Base-by-base conservation (phyloP, 1,140 invertebrate genomes). In the Choristoneura fumiferana region DNA sequence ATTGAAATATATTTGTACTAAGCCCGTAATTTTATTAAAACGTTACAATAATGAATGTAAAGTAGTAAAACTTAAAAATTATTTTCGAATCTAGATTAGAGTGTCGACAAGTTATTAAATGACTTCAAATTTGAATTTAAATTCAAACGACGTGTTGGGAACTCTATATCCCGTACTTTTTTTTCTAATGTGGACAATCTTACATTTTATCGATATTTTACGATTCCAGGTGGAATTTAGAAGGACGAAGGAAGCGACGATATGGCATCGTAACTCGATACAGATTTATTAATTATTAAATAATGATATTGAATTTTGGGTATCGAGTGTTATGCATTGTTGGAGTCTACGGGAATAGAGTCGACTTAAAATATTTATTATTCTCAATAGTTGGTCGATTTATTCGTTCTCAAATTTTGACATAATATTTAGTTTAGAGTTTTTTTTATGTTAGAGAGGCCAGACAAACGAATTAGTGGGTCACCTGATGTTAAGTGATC, bases 271-370 rank as follows among this genome's bases (percentile, higher is more conserved):
- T 74, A 76, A 78, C 66, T 70, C 71, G 63, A 80, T 81, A 86
- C 83, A 84, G 81, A 81, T 84, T 87, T 82, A 78, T 80, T 82
- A 85, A 78, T 84, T 81, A 87, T 85, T 84, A 83, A 45, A 86
- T 78, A 81, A 78, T 84, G 68, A 79, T 84, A 81, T 87, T 71
- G 69, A 73, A 59, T 80, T n/a, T 77, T 70, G 22, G 39, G 59
- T 64, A 67, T 65, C 56, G 61, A 36, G 17, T 69, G 67, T 35
- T 38, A 15, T 8, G 57, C 55, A 17, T 43, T 15, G 10, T 22
- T 40, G 37, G 35, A 5, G 9, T 15, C 40, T 1, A 33, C 10
- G 22, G 15, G 34, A 38, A 14, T 22, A 54, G 39, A 55, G 36
- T n/a, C 14, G 34, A 3, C 22, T 29, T 29, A 29, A 2, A 29